Evolutionary conservation across 1,140 invertebrate genomes (phyloP).

Genomic region (Dendrolimus kikuchii): DNA sequence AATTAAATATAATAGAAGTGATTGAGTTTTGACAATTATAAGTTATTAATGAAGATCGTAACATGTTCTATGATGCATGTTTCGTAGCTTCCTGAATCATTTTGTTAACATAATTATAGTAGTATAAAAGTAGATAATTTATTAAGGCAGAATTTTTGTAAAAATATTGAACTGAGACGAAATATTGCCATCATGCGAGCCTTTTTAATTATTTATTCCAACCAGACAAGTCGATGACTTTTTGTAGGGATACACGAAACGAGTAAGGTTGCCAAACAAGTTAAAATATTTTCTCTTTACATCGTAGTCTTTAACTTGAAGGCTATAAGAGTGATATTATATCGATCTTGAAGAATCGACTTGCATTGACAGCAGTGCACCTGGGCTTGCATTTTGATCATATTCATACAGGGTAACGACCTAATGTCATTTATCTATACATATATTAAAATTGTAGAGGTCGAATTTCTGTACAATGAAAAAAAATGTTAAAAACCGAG

Average conservation of each 20-base stretch:
- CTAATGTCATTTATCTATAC: no score
- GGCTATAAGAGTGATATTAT: constrained; percentile 1
- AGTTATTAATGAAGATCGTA: no score
- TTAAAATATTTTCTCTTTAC: constrained; percentile 7
- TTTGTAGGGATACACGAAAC: constrained; percentile 28
- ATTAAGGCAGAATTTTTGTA: no score
- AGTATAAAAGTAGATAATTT: no score
- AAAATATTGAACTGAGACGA: constrained; percentile 32
- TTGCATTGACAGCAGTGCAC: constrained; percentile 10
- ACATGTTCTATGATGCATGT: no score
- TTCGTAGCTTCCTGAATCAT: no score
- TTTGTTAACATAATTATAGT: no score
- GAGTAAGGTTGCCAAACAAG: constrained; percentile 12
- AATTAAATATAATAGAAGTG: no score
- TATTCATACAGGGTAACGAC: constrained; percentile 18
- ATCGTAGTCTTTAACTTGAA: constrained; percentile 6
- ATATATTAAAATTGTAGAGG: no score
- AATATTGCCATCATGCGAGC: constrained; percentile 38
- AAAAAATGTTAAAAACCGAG: no score
- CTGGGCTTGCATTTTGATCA: constrained; percentile 24
- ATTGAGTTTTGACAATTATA: no score
- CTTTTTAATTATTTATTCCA: constrained; percentile 36
- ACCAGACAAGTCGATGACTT: constrained; percentile 42
- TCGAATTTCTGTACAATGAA: no score
- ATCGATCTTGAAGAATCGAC: constrained; percentile 1